phyloP scores from a whole-genome alignment of 2,888 invertebrate genomes.

The Neoaliturus tenellus region DNA sequence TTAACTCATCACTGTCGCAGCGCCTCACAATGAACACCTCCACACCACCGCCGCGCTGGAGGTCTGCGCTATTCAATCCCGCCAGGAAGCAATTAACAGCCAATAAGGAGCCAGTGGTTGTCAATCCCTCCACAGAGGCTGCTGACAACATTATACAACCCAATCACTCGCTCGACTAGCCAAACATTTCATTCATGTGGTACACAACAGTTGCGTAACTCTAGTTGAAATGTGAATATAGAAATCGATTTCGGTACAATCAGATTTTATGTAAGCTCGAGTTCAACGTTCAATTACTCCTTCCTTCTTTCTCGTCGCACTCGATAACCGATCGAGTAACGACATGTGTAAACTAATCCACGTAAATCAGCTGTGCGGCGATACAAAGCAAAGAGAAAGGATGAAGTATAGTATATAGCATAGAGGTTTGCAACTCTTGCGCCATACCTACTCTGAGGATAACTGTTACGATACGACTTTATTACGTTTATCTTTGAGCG shows the following conservation, averaged over 20 bases:
- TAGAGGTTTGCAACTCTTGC: background rate
- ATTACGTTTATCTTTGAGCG: too few species aligned
- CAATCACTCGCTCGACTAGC: background rate
- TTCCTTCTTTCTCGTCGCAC: background rate
- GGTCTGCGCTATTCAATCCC: background rate
- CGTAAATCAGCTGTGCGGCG: background rate
- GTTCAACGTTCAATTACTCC: constrained; percentile 16
- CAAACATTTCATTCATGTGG: constrained; percentile 9
- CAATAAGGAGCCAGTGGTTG: background rate
- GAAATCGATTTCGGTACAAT: constrained; percentile 11
- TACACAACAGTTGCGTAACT: background rate
- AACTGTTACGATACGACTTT: too few species aligned
- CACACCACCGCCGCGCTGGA: too few species aligned
- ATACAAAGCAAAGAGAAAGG: constrained; percentile 16
- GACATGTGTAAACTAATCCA: background rate
- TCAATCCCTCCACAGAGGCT: background rate
- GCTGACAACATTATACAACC: background rate
- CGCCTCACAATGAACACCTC: too few species aligned
- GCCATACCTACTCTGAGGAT: background rate
- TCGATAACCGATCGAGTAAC: background rate
- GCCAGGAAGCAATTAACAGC: constrained; percentile 8
- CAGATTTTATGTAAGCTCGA: constrained; percentile 9
- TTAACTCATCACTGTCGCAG: too few species aligned
- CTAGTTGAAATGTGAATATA: constrained; percentile 7
- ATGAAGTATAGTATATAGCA: background rate